Conservation (phyloP, 2,888 invertebrate genomes). For the Apoda limacodes region DNA sequence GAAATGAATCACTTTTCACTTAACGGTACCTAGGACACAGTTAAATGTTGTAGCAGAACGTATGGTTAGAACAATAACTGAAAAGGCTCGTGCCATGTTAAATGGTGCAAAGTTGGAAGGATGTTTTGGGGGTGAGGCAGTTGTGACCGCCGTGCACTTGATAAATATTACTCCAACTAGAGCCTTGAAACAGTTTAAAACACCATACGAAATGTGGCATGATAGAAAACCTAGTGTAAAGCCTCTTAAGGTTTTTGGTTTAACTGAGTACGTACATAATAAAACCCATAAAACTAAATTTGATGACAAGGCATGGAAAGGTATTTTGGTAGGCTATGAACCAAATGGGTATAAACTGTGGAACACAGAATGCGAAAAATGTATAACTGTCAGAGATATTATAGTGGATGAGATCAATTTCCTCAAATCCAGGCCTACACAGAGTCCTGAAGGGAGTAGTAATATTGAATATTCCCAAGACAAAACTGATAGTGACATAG, state of each 20-base stretch:
- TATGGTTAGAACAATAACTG: slow-evolving; percentile 32
- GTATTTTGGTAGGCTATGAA: no score
- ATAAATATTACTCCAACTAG: slow-evolving; percentile 32
- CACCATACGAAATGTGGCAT: slow-evolving; percentile 37
- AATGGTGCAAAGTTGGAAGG: slow-evolving; percentile 25
- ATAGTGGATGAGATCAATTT: no score
- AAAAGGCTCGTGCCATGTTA: slow-evolving; percentile 32
- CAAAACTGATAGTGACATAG: no score
- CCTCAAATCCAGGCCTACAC: no score
- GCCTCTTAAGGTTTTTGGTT: background rate
- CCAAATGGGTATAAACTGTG: no score
- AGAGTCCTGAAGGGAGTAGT: no score
- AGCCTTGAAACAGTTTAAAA: slow-evolving; percentile 25
- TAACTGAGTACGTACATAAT: no score
- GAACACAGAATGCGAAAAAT: no score
- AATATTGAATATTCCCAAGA: no score
- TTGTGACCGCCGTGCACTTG: slow-evolving; percentile 32
- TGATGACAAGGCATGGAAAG: no score
- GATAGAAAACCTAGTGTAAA: slow-evolving; percentile 26
- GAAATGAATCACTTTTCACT: slow-evolving; percentile 17
- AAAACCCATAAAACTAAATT: no score
- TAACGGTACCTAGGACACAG: slow-evolving; percentile 36
- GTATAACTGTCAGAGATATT: no score
- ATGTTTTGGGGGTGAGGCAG: slow-evolving; percentile 33
- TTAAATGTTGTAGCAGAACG: slow-evolving; percentile 36